Evolutionary conservation across 2,113 vertebrate genomes (phyloP).

Genomic region (Apodemus speciosus): DNA sequence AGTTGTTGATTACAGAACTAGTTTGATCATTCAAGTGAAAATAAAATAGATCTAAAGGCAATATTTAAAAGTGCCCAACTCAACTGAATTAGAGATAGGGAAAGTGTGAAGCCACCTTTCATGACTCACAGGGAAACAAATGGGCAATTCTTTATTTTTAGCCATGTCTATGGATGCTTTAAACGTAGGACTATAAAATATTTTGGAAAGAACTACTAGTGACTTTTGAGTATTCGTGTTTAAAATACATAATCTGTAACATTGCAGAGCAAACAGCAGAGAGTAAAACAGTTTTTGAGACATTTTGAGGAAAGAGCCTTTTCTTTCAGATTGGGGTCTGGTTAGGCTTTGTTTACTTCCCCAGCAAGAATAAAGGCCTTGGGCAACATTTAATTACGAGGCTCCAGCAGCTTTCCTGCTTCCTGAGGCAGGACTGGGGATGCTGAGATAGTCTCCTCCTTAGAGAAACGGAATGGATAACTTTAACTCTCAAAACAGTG

Average conservation of each 20-base stretch:
- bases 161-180: neutral
- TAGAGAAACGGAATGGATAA: constrained; percentile 29
- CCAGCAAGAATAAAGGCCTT: constrained; percentile 68
- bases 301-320: constrained; percentile 35
- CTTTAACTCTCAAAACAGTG: constrained; percentile 15
- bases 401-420: constrained; percentile 62
- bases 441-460: constrained; percentile 45
- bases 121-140: neutral
- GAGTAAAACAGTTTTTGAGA: constrained; percentile 47
- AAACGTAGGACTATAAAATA: neutral
- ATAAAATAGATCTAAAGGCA: neutral
- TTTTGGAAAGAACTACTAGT: neutral
- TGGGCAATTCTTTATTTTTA: neutral
- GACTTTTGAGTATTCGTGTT: constrained; percentile 2
- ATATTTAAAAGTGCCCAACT: neutral
- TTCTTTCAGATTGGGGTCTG: neutral
- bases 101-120: rapidly evolving
- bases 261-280: constrained; percentile 31
- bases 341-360: constrained; percentile 74
- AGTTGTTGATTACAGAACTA: neutral
- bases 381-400: constrained; percentile 77
- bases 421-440: constrained; percentile 51
- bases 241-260: constrained; percentile 27
- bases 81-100: neutral
- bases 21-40: neutral